Base-by-base conservation (phyloP, 2,888 invertebrate genomes). In the Amiota minor region DNA sequence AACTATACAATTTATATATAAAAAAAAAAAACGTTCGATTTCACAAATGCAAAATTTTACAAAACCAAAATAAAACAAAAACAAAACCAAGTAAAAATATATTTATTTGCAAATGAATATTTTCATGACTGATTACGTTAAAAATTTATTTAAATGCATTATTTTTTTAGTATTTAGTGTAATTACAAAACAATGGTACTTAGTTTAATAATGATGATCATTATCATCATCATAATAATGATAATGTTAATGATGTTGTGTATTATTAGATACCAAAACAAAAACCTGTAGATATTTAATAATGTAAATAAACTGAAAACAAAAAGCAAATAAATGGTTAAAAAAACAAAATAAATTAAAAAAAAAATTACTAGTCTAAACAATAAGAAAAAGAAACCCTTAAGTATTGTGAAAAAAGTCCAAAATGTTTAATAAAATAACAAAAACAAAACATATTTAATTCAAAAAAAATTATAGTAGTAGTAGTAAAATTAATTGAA, bases 241-340 rank as follows among this genome's bases (percentile, higher is more conserved):
- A 35, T 35, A 8, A 35, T 35, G 6, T 0, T 35, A 20, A 59
- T 18, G 11, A 14, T 16, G 16, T 10, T 62, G 62, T 45, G 35
- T 16, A 65, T 9, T 16, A 65, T 9, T 50, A 45, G 46, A 50
- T 61, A 67, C 47, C 47, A 47, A 70, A 56, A 62, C 56, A 46
- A 70, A 64, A 62, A 71, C 50, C 53, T 35, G 50, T 67, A 55
- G 45, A 18, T 53, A 55, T 62, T 23, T 14, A 12, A 59, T 20
- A 59, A n/a, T 18, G 18, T 11, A 62, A 12, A 12, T 9, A 62
- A 62, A 59, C 11, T 50, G 53, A 12, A 50, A 12, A 12, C 53
- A 50, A 50, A 50, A 10, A 50, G 53, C 53, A 50, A 79, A 76
- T 77, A 67, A 71, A 77, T 76, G 76, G 77, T 76, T 72, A 49